Conservation (phyloP, 2,797 vertebrate genomes). For the Eptatretus atami region DNA sequence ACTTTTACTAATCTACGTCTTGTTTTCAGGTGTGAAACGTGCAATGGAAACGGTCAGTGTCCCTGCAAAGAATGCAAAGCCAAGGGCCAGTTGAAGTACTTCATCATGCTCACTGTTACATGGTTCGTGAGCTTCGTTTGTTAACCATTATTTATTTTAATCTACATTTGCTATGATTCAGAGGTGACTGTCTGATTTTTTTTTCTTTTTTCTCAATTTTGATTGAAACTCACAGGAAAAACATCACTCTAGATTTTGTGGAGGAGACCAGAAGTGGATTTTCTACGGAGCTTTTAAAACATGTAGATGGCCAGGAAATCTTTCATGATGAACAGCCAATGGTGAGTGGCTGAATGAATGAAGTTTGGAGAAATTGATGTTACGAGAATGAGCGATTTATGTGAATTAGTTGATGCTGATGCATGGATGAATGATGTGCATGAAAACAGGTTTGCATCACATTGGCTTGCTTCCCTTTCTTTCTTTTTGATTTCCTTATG, state of each 20-base stretch:
- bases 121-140: conserved; percentile 10
- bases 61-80: conserved; percentile 9
- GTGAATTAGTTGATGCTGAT: too few relatives aligned
- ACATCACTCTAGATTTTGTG: neutral
- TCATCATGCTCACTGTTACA: conserved; percentile 10
- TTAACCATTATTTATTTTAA: neutral
- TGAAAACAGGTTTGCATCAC: too few relatives aligned
- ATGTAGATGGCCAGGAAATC: conserved; percentile 9
- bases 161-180: neutral
- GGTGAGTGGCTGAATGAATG: conserved; percentile 6
- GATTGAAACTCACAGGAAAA: conserved; percentile 1
- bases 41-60: neutral
- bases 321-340: conserved; percentile 10
- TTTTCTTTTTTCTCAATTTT: neutral
- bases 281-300: conserved; percentile 6
- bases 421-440: too few relatives aligned
- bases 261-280: conserved; percentile 8
- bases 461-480: too few relatives aligned
- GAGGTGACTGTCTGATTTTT: neutral
- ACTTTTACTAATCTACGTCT: neutral
- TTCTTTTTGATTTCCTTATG: too few relatives aligned
- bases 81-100: conserved; percentile 10
- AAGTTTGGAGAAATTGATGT: too few relatives aligned
- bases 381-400: too few relatives aligned
- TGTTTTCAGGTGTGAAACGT: conserved; percentile 9